Evolutionary conservation across 2,888 invertebrate species (phyloP).

Genomic region (Eulithis testata): DNA sequence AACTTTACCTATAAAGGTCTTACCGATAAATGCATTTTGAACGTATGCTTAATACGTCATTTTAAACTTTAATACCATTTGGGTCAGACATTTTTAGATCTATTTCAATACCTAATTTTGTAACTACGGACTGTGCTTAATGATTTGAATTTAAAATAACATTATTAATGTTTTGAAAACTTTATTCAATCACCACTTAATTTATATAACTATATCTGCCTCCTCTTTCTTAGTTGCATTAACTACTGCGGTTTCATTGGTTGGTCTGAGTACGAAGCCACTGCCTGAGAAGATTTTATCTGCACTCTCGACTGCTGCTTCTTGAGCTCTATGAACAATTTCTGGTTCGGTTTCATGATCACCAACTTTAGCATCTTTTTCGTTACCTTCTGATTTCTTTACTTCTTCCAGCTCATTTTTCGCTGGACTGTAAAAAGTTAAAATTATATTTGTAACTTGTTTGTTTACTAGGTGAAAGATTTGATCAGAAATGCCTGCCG

Average conservation of each 20-base stretch:
- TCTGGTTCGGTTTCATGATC: slow-evolving; percentile 25
- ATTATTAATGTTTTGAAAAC: not conserved
- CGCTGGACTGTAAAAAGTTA: slow-evolving; percentile 54
- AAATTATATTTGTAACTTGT: not conserved
- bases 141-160: not conserved
- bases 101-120: too few species aligned
- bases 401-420: slow-evolving; percentile 53
- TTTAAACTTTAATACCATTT: too few species aligned
- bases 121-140: too few species aligned
- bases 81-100: too few species aligned
- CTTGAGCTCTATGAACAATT: slow-evolving; percentile 47
- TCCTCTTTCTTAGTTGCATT: slow-evolving; percentile 29
- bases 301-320: slow-evolving; percentile 39
- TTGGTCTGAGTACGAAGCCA: slow-evolving; percentile 60
- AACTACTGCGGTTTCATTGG: slow-evolving; percentile 43
- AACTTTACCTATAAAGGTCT: too few species aligned
- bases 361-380: slow-evolving; percentile 16
- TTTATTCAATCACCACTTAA: slow-evolving; percentile 13
- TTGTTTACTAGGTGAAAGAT: not conserved
- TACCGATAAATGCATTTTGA: too few species aligned
- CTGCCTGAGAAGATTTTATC: slow-evolving; percentile 64
- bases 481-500: too few species aligned
- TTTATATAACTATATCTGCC: slow-evolving; percentile 10
- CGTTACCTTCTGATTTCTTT: slow-evolving; percentile 30
- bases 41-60: too few species aligned